These are phyloP conservation scores for Eupithecia tripunctaria DNA, from an alignment of 2,888 invertebrate genomes.

Conservation along the genomic window DNA sequence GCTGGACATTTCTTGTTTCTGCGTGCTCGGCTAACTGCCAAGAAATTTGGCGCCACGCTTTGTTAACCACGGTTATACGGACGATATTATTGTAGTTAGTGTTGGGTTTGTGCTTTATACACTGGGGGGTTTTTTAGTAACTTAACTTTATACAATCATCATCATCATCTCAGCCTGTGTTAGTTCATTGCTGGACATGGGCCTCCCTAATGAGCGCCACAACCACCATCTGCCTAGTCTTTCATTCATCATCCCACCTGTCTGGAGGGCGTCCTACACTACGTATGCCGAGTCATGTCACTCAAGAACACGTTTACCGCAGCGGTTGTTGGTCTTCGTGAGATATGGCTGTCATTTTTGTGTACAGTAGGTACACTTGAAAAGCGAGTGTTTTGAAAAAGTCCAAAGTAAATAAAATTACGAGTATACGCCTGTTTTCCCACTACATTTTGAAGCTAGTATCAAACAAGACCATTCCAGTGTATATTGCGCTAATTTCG, in stretches of 20 bases:
- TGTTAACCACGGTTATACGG: neutral
- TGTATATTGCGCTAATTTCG: conserved; percentile 18
- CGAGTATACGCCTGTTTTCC: neutral
- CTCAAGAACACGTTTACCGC: too few relatives aligned
- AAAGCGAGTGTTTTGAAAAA: neutral
- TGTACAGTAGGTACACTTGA: too few relatives aligned
- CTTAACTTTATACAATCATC: too few relatives aligned
- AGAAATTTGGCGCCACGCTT: neutral
- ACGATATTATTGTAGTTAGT: conserved; percentile 13
- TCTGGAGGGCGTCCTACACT: too few relatives aligned
- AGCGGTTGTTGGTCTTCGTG: too few relatives aligned
- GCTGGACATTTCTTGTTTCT: conserved; percentile 74
- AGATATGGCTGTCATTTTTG: too few relatives aligned
- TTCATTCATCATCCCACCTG: too few relatives aligned
- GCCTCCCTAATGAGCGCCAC: too few relatives aligned
- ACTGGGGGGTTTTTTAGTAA: neutral
- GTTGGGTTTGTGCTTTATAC: neutral
- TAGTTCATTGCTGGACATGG: too few relatives aligned
- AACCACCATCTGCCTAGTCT: too few relatives aligned
- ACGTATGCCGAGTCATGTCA: too few relatives aligned
- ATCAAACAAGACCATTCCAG: conserved; percentile 19
- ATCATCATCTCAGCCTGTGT: too few relatives aligned
- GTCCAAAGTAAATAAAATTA: neutral
- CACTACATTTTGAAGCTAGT: neutral
- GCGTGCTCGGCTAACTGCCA: conserved; percentile 71